Evolutionary conservation across 37 sponge, comb jelly and placozoan species (phyloP).

Genomic region (Chondrilla cf. caribensis): DNA sequence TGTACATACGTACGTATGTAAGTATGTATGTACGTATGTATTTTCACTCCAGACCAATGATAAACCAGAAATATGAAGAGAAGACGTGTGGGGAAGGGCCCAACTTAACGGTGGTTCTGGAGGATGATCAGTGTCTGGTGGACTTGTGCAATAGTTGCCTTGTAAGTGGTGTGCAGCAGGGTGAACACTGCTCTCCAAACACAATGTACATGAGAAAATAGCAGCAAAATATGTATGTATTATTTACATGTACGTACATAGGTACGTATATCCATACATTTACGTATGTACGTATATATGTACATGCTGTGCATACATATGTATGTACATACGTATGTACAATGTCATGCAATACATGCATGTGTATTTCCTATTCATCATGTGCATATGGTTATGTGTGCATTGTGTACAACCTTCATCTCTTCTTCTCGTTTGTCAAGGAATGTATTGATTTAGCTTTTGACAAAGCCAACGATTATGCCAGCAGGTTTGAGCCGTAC

Average conservation of each 20-base stretch:
- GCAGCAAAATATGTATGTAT: background rate
- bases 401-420: background rate
- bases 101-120: slow-evolving; percentile 74
- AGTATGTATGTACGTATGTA: background rate
- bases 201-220: no score
- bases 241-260: background rate
- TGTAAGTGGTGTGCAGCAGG: slow-evolving; percentile 21
- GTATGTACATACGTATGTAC: no score
- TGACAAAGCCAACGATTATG: slow-evolving; percentile 76
- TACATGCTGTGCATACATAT: background rate
- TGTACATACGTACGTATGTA: slow-evolving; percentile 17
- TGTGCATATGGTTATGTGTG: background rate
- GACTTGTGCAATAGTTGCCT: slow-evolving; percentile 48
- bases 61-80: slow-evolving; percentile 88
- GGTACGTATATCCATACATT: no score
- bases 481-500: slow-evolving; percentile 91
- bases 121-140: slow-evolving; percentile 74
- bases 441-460: slow-evolving; percentile 67
- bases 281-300: background rate
- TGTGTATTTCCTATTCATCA: background rate
- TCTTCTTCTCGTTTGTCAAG: slow-evolving; percentile 15
- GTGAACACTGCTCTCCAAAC: background rate
- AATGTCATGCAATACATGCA: no score
- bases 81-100: slow-evolving; percentile 90
- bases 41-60: slow-evolving; percentile 87